Conservation (phyloP, 2,888 invertebrate genomes). For the Dorcus parallelipipedus region DNA sequence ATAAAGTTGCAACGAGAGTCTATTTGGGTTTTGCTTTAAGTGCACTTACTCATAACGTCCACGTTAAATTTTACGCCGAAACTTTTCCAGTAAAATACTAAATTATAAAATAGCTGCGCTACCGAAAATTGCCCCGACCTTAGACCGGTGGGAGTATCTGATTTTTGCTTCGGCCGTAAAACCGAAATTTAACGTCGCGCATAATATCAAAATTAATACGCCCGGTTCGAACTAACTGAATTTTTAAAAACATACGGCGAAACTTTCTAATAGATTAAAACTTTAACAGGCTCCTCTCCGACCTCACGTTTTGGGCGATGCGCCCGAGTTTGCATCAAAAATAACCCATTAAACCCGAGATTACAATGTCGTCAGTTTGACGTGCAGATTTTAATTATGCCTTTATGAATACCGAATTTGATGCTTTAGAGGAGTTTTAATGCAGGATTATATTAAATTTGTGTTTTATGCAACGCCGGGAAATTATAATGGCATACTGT, state of each 20-base stretch:
- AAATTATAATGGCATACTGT: too few species aligned
- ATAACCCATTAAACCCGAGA: too few species aligned
- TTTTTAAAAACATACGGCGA: slow-evolving; percentile 3
- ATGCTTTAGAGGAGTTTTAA: too few species aligned
- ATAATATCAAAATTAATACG: slow-evolving; percentile 2
- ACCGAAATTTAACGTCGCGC: neutral
- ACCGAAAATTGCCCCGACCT: neutral
- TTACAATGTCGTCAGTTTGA: too few species aligned
- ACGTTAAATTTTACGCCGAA: neutral
- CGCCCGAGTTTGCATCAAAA: too few species aligned
- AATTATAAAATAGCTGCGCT: neutral
- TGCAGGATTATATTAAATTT: too few species aligned
- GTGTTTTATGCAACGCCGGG: too few species aligned
- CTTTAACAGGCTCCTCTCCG: neutral
- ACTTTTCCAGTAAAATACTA: neutral
- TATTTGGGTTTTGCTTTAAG: neutral
- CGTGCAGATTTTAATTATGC: too few species aligned
- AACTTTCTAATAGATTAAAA: slow-evolving; percentile 4
- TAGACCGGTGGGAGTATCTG: too few species aligned
- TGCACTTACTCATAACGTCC: neutral
- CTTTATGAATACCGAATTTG: too few species aligned
- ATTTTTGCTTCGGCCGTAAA: neutral
- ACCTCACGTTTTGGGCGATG: neutral
- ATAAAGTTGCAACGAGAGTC: too few species aligned
- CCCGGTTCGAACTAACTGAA: neutral